A percentile compares a stretch with the other conserved stretches of the same genome.
Evolutionary conservation across 2,888 invertebrate species (phyloP).

Genomic region (Abrostola triplasia): DNA sequence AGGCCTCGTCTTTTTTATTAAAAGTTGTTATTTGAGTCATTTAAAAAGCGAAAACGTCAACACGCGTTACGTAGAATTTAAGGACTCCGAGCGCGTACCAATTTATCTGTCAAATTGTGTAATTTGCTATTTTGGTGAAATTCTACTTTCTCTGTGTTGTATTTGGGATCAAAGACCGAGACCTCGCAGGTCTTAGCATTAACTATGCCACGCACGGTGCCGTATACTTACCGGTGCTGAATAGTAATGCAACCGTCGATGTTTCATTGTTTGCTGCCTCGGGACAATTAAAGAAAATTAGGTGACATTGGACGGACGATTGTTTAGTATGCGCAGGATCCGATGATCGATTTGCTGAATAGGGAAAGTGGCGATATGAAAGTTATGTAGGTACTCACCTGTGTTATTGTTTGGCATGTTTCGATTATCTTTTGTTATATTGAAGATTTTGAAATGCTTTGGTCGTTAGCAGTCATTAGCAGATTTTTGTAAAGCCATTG

Average conservation of each 20-base stretch:
- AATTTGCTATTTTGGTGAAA: constrained; percentile 71
- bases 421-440: background rate
- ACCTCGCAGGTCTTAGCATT: constrained; percentile 58
- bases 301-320: constrained; percentile 56
- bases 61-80: background rate
- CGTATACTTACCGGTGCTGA: constrained; percentile 62
- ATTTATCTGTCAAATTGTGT: constrained; percentile 50
- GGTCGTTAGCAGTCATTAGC: too few species aligned
- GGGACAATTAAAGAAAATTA: constrained; percentile 74
- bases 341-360: constrained; percentile 52
- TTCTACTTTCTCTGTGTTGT: constrained; percentile 79
- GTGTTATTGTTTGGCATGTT: constrained; percentile 15
- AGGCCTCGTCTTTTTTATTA: background rate
- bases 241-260: constrained; percentile 74
- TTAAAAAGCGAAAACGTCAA: background rate
- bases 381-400: constrained; percentile 44
- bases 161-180: constrained; percentile 73
- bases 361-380: constrained; percentile 64
- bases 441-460: too few species aligned
- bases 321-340: constrained; percentile 61
- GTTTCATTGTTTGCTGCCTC: constrained; percentile 59
- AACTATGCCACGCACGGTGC: constrained; percentile 71
- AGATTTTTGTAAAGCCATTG: too few species aligned
- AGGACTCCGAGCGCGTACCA: constrained; percentile 31
- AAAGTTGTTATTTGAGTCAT: background rate